Conservation (phyloP, 1,140 invertebrate genomes). For the Drosophila sucinea region DNA sequence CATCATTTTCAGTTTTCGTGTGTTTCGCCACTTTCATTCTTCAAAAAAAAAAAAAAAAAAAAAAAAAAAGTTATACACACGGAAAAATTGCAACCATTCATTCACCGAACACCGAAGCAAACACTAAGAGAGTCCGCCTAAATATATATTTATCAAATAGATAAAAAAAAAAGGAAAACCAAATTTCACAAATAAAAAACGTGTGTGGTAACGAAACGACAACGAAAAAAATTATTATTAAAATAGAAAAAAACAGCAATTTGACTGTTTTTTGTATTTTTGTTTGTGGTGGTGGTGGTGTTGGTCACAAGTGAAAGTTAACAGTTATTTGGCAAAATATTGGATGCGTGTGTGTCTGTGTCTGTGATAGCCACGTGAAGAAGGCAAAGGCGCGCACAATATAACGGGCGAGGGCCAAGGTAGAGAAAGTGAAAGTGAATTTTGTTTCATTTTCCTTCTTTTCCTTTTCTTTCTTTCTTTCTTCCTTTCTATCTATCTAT, state of each 20-base stretch:
- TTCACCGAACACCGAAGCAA: conserved; percentile 73
- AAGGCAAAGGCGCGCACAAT: conserved; percentile 65
- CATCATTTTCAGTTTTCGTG: conserved; percentile 34
- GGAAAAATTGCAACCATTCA: conserved; percentile 76
- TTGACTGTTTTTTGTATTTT: conserved; percentile 22
- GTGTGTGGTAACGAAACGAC: conserved; percentile 11
- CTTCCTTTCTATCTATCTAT: neutral
- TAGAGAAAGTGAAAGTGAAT: conserved; percentile 67
- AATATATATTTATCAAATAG: conserved; percentile 1
- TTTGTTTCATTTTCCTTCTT: conserved; percentile 12
- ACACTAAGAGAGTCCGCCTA: conserved; percentile 34
- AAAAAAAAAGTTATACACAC: conserved; percentile 71
- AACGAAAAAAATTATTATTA: conserved; percentile 1
- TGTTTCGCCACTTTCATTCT: conserved; percentile 39
- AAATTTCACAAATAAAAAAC: conserved; percentile 21
- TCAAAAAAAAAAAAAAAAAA: conserved; percentile 44
- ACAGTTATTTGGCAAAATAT: conserved; percentile 17
- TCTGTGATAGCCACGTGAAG: conserved; percentile 69
- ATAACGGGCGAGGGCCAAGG: conserved; percentile 17
- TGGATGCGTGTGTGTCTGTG: conserved; percentile 26
- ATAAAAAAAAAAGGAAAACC: conserved; percentile 27
- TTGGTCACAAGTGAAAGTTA: conserved; percentile 15
- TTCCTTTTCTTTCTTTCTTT: neutral
- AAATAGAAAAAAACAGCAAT: conserved; percentile 14
- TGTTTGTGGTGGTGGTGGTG: neutral